These are phyloP conservation scores for Drosophila carrolli DNA, from an alignment of 1,140 invertebrate genomes.

Conservation along the genomic window DNA sequence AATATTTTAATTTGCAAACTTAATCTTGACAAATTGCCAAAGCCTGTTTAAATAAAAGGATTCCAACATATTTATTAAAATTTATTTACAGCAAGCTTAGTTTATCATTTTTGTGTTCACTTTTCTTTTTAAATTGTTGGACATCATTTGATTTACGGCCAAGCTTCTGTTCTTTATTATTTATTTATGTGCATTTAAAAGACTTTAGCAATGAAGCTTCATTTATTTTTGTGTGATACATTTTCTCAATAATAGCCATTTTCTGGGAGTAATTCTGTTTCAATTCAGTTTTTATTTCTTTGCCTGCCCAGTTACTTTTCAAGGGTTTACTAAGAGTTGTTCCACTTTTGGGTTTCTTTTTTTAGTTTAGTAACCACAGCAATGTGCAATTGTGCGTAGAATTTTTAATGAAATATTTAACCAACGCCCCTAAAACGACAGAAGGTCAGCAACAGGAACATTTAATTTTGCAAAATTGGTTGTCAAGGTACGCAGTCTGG, in stretches of 20 bases:
- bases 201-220: not conserved
- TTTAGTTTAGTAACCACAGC: conserved; percentile 8
- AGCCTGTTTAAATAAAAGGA: conserved; percentile 11
- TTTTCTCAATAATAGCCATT: conserved; percentile 19
- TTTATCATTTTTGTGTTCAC: conserved; percentile 9
- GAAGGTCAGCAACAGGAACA: conserved; percentile 15
- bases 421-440: conserved; percentile 17
- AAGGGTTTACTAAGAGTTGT: conserved; percentile 12
- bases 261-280: conserved; percentile 8
- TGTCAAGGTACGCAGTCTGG: conserved; percentile 24
- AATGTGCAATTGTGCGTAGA: conserved; percentile 55
- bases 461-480: conserved; percentile 50
- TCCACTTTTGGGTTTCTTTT: conserved; percentile 12
- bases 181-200: conserved; percentile 15
- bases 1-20: conserved; percentile 14
- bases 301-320: conserved; percentile 2
- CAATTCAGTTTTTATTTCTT: conserved; percentile 2
- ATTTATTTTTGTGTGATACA: conserved; percentile 7
- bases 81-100: conserved; percentile 21
- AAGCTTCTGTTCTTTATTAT: not conserved
- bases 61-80: conserved; percentile 26
- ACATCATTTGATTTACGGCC: conserved; percentile 50
- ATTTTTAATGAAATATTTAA: conserved; percentile 70
- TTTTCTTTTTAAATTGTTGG: conserved; percentile 29
- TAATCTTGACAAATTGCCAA: conserved; percentile 24